Conservation (phyloP, 2,888 invertebrate species). For the Aleiodes leptofemur region DNA sequence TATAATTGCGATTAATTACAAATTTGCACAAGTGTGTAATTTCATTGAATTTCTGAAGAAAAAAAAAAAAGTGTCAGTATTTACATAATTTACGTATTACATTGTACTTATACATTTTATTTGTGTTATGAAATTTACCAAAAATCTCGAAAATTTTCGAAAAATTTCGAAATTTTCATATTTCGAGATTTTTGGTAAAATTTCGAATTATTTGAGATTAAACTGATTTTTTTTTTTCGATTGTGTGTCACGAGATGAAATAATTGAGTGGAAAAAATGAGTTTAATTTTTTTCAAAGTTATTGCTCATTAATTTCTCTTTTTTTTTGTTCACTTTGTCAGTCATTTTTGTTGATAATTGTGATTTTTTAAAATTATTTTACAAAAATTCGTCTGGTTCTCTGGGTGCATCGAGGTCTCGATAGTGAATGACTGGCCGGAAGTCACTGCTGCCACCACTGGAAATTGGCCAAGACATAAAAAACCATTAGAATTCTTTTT, state of each 20-base stretch:
- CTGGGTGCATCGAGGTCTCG: conserved; percentile 94
- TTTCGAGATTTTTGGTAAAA: no score
- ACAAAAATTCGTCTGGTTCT: conserved; percentile 91
- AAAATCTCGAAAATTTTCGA: no score
- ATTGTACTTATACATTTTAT: conserved; percentile 7
- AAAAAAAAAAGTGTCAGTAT: conserved; percentile 16
- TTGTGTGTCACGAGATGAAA: conserved; percentile 18
- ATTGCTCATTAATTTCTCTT: not conserved
- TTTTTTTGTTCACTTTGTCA: conserved; percentile 4
- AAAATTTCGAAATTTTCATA: no score
- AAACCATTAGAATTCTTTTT: conserved; percentile 29
- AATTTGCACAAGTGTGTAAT: not conserved
- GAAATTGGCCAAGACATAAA: conserved; percentile 68
- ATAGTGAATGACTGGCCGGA: conserved; percentile 93
- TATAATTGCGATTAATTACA: conserved; percentile 8
- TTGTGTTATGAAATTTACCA: not conserved
- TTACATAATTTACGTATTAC: conserved; percentile 18
- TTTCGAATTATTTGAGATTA: no score
- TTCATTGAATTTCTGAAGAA: conserved; percentile 1
- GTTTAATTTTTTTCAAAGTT: not conserved
- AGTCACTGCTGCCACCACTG: conserved; percentile 82
- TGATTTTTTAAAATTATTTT: conserved; percentile 65
- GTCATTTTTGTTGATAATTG: not conserved
- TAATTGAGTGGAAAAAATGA: not conserved
- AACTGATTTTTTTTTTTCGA: no score